Base-by-base conservation (phyloP, 1,140 invertebrate species). In the Achatina immaculata region DNA sequence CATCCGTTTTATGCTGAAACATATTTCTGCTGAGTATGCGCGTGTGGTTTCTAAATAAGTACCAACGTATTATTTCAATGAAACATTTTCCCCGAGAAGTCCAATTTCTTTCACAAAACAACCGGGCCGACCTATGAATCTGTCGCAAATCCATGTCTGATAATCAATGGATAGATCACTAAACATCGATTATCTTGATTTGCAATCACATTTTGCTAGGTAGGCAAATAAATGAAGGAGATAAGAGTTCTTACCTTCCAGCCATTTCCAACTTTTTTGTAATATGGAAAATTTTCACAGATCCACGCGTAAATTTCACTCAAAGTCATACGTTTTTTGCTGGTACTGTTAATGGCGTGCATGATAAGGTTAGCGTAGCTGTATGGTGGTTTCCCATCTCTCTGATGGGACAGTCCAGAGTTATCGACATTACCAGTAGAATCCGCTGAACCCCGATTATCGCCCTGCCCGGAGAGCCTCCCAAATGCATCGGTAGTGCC, bases 291-390 rank as follows among this genome's bases (percentile, higher is more conserved):
- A 87, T 92, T 91, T 24, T 92, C 90, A 86, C 89, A 90, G 43
- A 93, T 92, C 92, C 92, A 93, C 79, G 91, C 88, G 85, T 93
- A 93, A 81, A 93, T 93, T 83, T 93, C 92, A 86, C 90, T 92
- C 45, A 93, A 84, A 58, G 92, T 92, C 92, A 93, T 92, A 90
- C 92, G 92, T 86, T 92, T 92, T 85, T 89, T 90, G 65, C 92
- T 90, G 28, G 94, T 94, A 91, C 94, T 95, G 89, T 94, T 95
- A 83, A 95, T 95, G 16, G 95, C 94, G 85, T 94, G 91, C 81
- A 93, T 92, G 81, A 95, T 95, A 87, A 95, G 92, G 84, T 93
- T 94, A 48, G 94, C 94, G 89, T 95, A 95, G 85, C 94, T 95
- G 85, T 93, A 93, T 3, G 93, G 92, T 24, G 93, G 93, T 89